Evolutionary conservation across 2,113 vertebrate genomes (phyloP), one percentile per base, ranked within the genome.

Genomic region (Emberiza fucata): DNA sequence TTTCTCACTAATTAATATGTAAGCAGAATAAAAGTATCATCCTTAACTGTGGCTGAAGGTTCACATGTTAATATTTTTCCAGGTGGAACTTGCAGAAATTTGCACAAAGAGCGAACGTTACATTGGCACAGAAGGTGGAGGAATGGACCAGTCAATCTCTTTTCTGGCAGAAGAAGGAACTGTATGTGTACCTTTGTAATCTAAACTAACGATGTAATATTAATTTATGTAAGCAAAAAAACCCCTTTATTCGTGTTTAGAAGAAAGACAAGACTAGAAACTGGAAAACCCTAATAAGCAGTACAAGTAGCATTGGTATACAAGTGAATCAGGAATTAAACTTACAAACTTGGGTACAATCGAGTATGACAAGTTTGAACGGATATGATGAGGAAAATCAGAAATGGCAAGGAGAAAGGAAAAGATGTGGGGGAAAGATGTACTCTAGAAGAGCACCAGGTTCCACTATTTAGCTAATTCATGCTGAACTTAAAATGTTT

Each of bases 131-230:
- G 99, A 99, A 98, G 99, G 99, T 81, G 99, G 99, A 53, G 99
- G 99, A 85, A 99, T 99, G 99, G 99, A 99, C 97, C 99, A 99
- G 95, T 99, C 99, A 6, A 99, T 99, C 95, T 99, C 99, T 66
- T 99, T 99, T 94, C 98, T 99, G 94, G 99, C 99, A 93, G 99
- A 99, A 95, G 98, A 98, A 97, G 99, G 99, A 98, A 99, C 98
- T 59, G 99, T 99, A 98, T 22, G 98, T 98, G 53, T 33, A 92
- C 61, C 15, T 88, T 77, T 77, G 29, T 60, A 70, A 59, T 75
- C 39, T 81, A 86, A 90, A 73, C 37, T 48, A 83, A 53, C 54
- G 83, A 11, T 5, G 6, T 68, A 75, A 44, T 50, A 31, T 19
- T 71, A 42, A 73, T 61, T 79, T 35, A 65, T 37, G 20, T 37